A percentile compares a stretch with the other conserved stretches of the same genome.
phyloP scores from a whole-genome alignment of 2,113 vertebrate genomes.

The Festucalex cinctus region DNA sequence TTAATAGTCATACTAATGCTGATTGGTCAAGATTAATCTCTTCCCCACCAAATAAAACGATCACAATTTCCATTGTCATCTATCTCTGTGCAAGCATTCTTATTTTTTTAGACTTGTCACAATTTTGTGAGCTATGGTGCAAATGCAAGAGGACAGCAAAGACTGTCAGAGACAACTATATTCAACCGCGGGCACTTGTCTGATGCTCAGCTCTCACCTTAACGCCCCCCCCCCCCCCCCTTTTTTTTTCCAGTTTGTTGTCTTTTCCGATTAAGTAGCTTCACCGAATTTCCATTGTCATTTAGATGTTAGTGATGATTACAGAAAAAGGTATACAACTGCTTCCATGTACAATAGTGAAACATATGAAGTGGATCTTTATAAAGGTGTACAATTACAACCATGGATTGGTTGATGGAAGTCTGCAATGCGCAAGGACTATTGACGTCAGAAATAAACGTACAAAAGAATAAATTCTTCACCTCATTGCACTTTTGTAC shows the following conservation, averaged over 20 bases:
- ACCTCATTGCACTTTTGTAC: conserved; percentile 5
- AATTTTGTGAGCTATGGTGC: conserved; percentile 18
- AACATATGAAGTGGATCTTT: neutral
- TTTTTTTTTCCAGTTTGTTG: neutral
- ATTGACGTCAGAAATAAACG: neutral
- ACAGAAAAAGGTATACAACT: neutral
- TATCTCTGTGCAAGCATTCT: conserved; percentile 22
- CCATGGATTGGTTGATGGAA: neutral
- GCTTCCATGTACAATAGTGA: neutral
- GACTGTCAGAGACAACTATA: conserved; percentile 39
- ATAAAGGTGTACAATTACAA: neutral
- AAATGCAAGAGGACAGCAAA: conserved; percentile 47
- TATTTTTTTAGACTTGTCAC: conserved; percentile 30
- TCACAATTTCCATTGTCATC: conserved; percentile 32
- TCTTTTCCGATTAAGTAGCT: neutral
- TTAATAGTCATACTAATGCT: no score
- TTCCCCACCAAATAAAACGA: conserved; percentile 38
- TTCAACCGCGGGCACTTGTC: conserved; percentile 39
- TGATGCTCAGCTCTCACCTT: neutral
- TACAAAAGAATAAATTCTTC: conserved; percentile 1
- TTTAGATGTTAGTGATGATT: neutral
- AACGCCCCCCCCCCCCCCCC: neutral
- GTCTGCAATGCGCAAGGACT: neutral
- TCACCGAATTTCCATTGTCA: neutral
- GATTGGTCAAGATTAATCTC: no score